A percentile compares a stretch with the other conserved stretches of the same genome.
Evolutionary conservation across 2,113 vertebrate genomes (phyloP).

Genomic region (Pseudorasbora parva): DNA sequence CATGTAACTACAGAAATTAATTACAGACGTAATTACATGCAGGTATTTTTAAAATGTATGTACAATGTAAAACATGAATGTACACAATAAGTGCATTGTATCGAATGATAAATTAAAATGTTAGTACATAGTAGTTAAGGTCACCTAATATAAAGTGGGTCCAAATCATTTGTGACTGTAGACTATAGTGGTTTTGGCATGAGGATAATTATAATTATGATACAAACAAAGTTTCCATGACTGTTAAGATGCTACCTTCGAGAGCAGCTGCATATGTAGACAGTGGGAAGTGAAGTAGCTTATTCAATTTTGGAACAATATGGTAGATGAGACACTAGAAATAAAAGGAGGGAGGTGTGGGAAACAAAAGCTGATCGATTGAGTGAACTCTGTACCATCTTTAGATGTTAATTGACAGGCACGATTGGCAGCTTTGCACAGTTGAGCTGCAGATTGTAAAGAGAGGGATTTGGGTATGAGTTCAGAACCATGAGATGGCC

Average conservation of each 20-base stretch:
- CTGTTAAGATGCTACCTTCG: background rate
- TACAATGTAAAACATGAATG: too few species aligned
- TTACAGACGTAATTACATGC: too few species aligned
- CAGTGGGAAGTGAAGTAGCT: background rate
- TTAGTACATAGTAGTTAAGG: too few species aligned
- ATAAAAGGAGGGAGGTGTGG: slow-evolving; percentile 42
- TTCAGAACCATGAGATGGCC: slow-evolving; percentile 23
- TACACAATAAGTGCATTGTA: too few species aligned
- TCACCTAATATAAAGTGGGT: too few species aligned
- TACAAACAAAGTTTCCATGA: background rate
- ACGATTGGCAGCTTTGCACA: slow-evolving; percentile 53
- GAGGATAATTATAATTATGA: background rate
- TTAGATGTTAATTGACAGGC: slow-evolving; percentile 57
- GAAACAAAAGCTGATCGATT: slow-evolving; percentile 51
- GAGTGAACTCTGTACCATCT: slow-evolving; percentile 50
- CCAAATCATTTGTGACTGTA: background rate
- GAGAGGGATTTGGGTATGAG: slow-evolving; percentile 32
- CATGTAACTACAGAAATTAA: too few species aligned
- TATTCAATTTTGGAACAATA: background rate
- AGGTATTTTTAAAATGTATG: too few species aligned
- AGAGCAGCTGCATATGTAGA: background rate
- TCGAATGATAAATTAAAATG: too few species aligned
- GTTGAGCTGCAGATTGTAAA: slow-evolving; percentile 44
- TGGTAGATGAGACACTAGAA: slow-evolving; percentile 8
- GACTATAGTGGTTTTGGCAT: background rate